Evolutionary conservation across 2,888 invertebrate species (phyloP), one percentile per base, ranked within the genome.

Genomic region (Lasioglossum leucozonium): DNA sequence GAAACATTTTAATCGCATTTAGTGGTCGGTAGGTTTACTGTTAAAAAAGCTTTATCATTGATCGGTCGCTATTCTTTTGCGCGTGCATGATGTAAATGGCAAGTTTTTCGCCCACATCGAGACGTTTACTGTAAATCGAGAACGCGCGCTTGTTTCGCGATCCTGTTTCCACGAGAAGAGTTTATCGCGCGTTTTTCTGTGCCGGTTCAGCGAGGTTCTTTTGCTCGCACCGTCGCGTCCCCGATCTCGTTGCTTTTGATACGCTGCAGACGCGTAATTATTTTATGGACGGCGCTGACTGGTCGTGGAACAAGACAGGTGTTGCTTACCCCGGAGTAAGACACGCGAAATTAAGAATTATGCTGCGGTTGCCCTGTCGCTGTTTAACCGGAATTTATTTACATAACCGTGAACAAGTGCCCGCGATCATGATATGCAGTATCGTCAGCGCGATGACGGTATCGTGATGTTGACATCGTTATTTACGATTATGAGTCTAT

Each of bases 381-480:
- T 65, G 77, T 71, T 55, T 86, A 87, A 89, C 84, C 34, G 71
- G 82, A 88, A 90, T 90, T 90, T 90, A 85, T 82, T 84, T 73
- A 78, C 71, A 69, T 55, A 79, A 34, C 79, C 44, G 80, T 58
- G 58, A 67, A 67, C 78, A 72, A 65, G 77, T 58, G 26, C 22
- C 18, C 11, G 13, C 58, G 22, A 22, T 18, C 22, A 55, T 18
- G 37, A 13, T 69, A 34, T 62, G n/a, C n/a, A 55, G 34, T 40
- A 13, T 40, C 44, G 47, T 58, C 22, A 22, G 11, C 30, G 22
- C 5, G 34, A 37, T 37, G 34, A 67, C 37, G 67, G 65, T 34
- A 34, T 34, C 30, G 37, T 37, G 10, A 67, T 22, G 34, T 67
- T 22, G 22, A 37, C 37, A 22, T 67, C 67, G 37, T 67, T 67